Percentiles rank a stretch among this genome's conserved stretches.
phyloP scores from a whole-genome alignment of 2,113 vertebrate species.

The Dasyurus viverrinus region DNA sequence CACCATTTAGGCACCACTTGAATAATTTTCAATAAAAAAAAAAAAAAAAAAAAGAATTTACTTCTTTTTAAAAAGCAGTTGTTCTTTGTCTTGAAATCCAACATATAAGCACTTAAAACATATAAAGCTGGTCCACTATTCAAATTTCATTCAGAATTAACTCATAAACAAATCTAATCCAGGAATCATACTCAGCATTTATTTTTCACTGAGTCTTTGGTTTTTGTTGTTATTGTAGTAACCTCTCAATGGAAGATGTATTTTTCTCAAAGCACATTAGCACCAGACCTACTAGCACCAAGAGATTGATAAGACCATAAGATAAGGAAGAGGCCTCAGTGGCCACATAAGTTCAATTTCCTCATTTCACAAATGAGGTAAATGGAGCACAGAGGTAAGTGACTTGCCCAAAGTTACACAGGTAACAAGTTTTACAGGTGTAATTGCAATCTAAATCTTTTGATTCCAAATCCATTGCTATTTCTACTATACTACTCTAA shows the following conservation, averaged over 20 bases:
- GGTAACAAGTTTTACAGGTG: neutral
- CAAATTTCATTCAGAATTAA: neutral
- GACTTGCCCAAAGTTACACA: neutral
- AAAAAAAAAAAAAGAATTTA: neutral
- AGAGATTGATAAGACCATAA: neutral
- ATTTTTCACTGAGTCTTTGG: constrained; percentile 15
- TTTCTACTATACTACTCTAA: neutral
- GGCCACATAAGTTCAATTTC: neutral
- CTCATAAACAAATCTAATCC: neutral
- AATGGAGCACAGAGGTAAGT: neutral
- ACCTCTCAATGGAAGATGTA: constrained; percentile 64
- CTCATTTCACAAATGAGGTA: neutral
- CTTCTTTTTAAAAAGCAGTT: neutral
- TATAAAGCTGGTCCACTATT: neutral
- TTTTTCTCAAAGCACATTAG: constrained; percentile 56
- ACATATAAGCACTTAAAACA: neutral
- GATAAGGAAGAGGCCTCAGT: neutral
- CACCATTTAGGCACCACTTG: neutral
- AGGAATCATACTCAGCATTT: neutral
- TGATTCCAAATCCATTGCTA: neutral
- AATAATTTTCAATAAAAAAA: neutral
- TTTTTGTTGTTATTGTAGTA: constrained; percentile 21
- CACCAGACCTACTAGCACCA: constrained; percentile 72
- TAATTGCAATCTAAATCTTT: neutral
- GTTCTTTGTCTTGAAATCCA: neutral